Evolutionary conservation across 2,888 invertebrate genomes (phyloP).

Genomic region (Plebejus argus): DNA sequence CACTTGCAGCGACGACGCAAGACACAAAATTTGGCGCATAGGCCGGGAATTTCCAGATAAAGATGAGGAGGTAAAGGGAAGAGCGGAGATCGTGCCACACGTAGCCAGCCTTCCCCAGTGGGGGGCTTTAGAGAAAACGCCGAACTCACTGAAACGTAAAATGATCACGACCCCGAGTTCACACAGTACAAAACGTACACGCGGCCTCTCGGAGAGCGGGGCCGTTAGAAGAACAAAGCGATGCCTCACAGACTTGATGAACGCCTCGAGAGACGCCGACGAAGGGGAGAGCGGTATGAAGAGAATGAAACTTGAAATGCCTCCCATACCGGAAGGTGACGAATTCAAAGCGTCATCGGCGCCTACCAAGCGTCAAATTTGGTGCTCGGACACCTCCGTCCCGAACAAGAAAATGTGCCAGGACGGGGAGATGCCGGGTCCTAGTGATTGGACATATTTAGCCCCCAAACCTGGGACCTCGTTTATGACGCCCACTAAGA

Average conservation of each 20-base stretch:
- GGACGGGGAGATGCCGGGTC: slow-evolving; percentile 40
- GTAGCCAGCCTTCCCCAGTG: slow-evolving; percentile 53
- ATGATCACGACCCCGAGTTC: slow-evolving; percentile 49
- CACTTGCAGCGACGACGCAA: slow-evolving; percentile 92
- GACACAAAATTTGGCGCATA: slow-evolving; percentile 88
- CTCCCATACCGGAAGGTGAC: slow-evolving; percentile 43
- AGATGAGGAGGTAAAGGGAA: slow-evolving; percentile 63
- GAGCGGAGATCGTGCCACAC: slow-evolving; percentile 48
- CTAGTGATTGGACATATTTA: slow-evolving; percentile 54
- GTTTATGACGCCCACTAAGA: slow-evolving; percentile 64
- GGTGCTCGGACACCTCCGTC: slow-evolving; percentile 38
- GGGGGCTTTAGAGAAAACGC: slow-evolving; percentile 70
- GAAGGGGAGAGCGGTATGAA: slow-evolving; percentile 50
- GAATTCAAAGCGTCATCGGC: slow-evolving; percentile 47
- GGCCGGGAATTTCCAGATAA: slow-evolving; percentile 72
- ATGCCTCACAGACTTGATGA: slow-evolving; percentile 67
- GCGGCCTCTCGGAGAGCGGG: slow-evolving; percentile 40
- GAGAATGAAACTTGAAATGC: slow-evolving; percentile 50
- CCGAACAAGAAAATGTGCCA: slow-evolving; percentile 46
- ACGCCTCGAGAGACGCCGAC: slow-evolving; percentile 53
- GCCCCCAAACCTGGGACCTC: slow-evolving; percentile 54
- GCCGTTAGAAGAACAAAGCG: slow-evolving; percentile 59
- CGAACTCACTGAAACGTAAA: slow-evolving; percentile 70
- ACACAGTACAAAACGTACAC: slow-evolving; percentile 47
- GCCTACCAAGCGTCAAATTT: slow-evolving; percentile 58